Evolutionary conservation across 2,888 invertebrate genomes (phyloP), one percentile per base, ranked within the genome.

Genomic region (Leucophora obtusa): DNA sequence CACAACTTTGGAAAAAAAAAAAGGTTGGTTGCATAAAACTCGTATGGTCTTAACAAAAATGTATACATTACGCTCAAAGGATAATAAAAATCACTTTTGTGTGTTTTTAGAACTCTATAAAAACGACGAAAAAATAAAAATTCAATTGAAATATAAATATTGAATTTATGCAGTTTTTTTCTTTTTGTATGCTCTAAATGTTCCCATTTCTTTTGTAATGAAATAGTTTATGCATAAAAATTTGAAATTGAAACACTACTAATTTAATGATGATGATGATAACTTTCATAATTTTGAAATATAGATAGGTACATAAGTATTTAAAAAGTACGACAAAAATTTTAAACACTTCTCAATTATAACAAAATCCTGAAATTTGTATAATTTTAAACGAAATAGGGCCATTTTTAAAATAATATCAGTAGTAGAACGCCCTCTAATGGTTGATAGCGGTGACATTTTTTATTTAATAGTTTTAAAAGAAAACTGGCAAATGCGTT

Each of bases 21-120:
- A 24, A 73, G 7, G 51, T 72, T 63, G 18, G 33, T 72, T 28
- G 58, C 59, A 60, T 59, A 66, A 66, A 73, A 53, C 54, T 53
- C 24, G 24, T 24, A 43, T 59, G 53, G 2, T 59, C 58, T 33
- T 33, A 33, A 68, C 28, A 2, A 47, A 43, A 54, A 53, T 14
- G 0, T 14, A 59, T 43, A 56, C 33, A 38, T 66, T 56, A 62
- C 50, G 71, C 66, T 79, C 79, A 80, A 75, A 80, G 79, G 79
- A 80, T 80, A 80, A 80, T 80, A 80, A 71, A 79, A 75, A 75
- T 79, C 74, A 75, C 62, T 71, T 58, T 66, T 54, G 35, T 71
- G 21, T 33, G 38, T 43, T 18, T 35, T 17, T 54, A 53, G 18
- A 38, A 33, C 43, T 66, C 54, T 56, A 58, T 14, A 56, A 62